These are phyloP conservation scores for Propithecus deckenii DNA, from an alignment of 2,797 vertebrate genomes.

Conservation along the genomic window DNA sequence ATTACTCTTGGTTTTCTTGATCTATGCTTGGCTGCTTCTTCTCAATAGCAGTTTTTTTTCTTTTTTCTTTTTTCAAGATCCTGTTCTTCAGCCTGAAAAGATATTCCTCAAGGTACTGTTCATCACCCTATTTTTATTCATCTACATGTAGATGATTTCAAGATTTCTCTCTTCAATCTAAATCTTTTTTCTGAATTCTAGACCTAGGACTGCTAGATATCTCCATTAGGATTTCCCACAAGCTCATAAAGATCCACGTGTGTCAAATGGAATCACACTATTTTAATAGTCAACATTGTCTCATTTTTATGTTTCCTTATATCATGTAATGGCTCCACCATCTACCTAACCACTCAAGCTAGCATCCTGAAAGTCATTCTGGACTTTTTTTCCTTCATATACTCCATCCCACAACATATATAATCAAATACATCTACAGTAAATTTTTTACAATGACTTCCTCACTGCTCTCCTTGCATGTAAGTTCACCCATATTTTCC, in stretches of 20 bases:
- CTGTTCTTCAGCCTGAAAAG: not conserved
- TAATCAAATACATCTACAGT: not conserved
- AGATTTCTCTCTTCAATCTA: not conserved
- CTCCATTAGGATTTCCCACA: not conserved
- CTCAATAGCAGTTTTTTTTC: not conserved
- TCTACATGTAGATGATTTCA: not conserved
- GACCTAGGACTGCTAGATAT: not conserved
- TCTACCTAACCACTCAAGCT: not conserved
- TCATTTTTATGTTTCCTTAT: not conserved
- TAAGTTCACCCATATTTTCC: not conserved
- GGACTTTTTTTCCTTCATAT: not conserved
- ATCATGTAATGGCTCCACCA: not conserved
- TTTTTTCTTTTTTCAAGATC: not conserved
- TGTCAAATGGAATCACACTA: not conserved
- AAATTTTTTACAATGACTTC: not conserved
- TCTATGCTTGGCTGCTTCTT: not conserved
- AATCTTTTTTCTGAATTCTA: not conserved
- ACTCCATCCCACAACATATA: not conserved
- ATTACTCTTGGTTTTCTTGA: not conserved
- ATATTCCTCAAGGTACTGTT: not conserved
- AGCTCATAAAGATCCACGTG: not conserved
- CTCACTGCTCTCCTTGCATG: not conserved
- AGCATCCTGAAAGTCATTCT: not conserved
- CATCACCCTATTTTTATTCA: not conserved
- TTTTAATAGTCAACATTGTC: not conserved